These are phyloP conservation scores for Rhynchonycteris naso DNA, from an alignment of 2,797 vertebrate species.

Conservation along the genomic window DNA sequence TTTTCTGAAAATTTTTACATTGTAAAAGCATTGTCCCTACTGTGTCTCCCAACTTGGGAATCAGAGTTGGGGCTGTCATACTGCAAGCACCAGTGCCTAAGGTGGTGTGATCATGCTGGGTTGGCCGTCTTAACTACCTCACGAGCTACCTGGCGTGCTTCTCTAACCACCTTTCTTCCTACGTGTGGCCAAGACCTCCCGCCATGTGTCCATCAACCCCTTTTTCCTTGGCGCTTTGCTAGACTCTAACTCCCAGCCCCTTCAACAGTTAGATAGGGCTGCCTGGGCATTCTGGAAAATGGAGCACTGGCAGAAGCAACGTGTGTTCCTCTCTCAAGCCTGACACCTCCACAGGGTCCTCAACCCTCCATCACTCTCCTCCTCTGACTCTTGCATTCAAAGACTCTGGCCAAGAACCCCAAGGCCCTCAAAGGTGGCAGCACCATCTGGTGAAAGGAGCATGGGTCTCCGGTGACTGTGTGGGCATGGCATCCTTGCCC, in stretches of 20 bases:
- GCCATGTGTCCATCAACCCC: background rate
- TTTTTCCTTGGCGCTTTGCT: background rate
- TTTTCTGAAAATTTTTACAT: background rate
- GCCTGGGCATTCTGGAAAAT: fast-evolving
- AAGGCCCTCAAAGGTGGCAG: background rate
- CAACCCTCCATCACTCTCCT: background rate
- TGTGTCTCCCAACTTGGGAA: background rate
- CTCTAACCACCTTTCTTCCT: background rate
- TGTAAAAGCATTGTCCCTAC: background rate
- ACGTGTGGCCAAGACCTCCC: fast-evolving
- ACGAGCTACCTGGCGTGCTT: fast-evolving
- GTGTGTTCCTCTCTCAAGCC: fast-evolving
- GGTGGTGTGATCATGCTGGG: fast-evolving
- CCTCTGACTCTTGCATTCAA: background rate
- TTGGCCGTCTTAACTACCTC: fast-evolving
- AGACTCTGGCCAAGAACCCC: fast-evolving
- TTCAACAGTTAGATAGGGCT: fast-evolving
- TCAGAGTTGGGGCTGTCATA: fast-evolving
- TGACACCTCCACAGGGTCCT: fast-evolving
- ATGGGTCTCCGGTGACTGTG: background rate
- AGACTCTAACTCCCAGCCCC: background rate
- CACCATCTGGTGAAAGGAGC: fast-evolving
- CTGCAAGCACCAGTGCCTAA: fast-evolving
- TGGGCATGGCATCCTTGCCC: fast-evolving
- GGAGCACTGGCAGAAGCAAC: too few relatives aligned